phyloP scores from a whole-genome alignment of 2,888 invertebrate species.

The Portevinia maculata region DNA sequence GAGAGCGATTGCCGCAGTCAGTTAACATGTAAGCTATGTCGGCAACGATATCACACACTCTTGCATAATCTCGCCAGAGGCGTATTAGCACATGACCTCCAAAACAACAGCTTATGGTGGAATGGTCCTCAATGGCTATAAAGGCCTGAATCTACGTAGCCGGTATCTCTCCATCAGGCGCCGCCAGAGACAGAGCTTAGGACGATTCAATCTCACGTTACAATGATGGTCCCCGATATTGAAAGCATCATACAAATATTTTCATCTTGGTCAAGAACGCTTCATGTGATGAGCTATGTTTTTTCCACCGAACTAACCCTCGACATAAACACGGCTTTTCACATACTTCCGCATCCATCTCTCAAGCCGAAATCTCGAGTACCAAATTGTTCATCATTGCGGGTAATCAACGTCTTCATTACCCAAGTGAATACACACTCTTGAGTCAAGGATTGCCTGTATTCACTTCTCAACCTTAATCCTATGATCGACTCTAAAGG shows the following conservation, averaged over 20 bases:
- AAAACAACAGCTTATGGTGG: neutral
- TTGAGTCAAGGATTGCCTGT: neutral
- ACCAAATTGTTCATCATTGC: neutral
- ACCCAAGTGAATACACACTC: neutral
- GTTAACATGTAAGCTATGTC: neutral
- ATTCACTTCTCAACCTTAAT: neutral
- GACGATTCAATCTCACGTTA: neutral
- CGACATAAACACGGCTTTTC: neutral
- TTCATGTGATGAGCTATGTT: neutral
- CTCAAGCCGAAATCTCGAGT: no score
- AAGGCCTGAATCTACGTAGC: neutral
- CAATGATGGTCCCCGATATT: no score
- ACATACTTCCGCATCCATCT: neutral
- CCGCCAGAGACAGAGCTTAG: neutral
- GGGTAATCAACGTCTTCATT: neutral
- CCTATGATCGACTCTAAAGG: constrained; percentile 2
- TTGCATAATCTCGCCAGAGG: neutral
- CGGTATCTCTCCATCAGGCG: neutral
- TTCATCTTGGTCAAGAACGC: neutral
- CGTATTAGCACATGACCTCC: neutral
- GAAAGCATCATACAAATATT: no score
- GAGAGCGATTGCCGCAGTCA: no score
- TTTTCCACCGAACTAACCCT: neutral
- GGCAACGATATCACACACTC: neutral
- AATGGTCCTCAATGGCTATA: neutral